Evolutionary conservation across 2,113 vertebrate genomes (phyloP), one percentile per base, ranked within the genome.

Genomic region (Istiophorus platypterus): DNA sequence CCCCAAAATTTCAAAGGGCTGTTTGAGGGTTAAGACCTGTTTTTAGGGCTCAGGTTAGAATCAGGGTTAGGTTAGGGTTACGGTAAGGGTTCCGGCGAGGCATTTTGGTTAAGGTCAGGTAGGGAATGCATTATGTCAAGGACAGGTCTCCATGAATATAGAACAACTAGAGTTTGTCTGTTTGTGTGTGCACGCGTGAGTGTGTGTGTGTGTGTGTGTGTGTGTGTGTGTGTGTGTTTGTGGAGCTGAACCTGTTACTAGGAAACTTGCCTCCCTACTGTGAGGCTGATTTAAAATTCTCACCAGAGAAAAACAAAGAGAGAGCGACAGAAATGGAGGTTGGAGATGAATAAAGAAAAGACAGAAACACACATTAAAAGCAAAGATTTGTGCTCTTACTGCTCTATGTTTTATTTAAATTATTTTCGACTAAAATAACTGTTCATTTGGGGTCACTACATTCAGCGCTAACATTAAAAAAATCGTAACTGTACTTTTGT

Each of bases 231-330:
- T 15, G 17, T 27, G 18, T 54, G 42, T 52, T 2, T 51, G 17
- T 34, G 20, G 3, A 20, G 52, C 52, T 26, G 52, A 26, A 56
- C n/a, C 52, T 56, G 52, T 56, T 56, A 56, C 22, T 24, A 17
- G 24, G 61, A 64, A 90, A 66, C 54, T 54, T 51, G 56, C 64
- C 42, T 67, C 34, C 51, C 72, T 18, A 26, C 42, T 76, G 68
- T 58, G 52, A 76, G 10, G 31, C 37, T 78, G 61, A 78, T 84
- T 84, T 77, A 66, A 81, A 90, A 78, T 63, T 65, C 65, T 70
- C 69, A 67, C 41, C 27, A 20, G 52, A 78, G 65, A 8, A 58
- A 37, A 24, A 56, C 27, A 78, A 22, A 66, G 17, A 59, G 37
- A 47, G 15, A 72, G 1, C 72, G 54, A 26, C 58, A 62, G 5